Conservation (phyloP, 53 echinoderm and acorn worm species). For the Temnopleurus reevesii region DNA sequence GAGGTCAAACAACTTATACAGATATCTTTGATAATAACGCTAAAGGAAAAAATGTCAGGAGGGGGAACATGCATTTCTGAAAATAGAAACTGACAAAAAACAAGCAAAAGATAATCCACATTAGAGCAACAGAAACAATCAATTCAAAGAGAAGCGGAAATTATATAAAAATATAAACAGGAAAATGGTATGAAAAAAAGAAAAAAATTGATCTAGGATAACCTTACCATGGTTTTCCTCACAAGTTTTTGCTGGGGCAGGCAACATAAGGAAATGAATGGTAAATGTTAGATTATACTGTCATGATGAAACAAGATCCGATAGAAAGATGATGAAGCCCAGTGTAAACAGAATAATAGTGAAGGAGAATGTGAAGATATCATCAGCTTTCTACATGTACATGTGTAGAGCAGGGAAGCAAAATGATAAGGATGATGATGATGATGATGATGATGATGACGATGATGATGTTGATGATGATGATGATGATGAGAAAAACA, state of each 20-base stretch:
- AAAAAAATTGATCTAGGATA: background rate
- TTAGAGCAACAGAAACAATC: too few relatives aligned
- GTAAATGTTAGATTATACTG: background rate
- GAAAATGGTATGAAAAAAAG: background rate
- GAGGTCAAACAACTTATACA: too few relatives aligned
- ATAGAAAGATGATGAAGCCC: constrained; percentile 3
- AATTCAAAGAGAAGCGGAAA: too few relatives aligned
- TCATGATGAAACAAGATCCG: background rate
- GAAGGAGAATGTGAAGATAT: too few relatives aligned
- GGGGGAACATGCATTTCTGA: too few relatives aligned
- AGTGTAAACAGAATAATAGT: too few relatives aligned
- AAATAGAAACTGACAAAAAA: too few relatives aligned
- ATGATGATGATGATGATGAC: background rate
- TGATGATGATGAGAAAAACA: background rate
- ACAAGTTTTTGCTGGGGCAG: constrained; percentile 62
- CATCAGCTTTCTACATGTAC: too few relatives aligned
- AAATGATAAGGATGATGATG: background rate
- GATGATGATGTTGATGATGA: background rate
- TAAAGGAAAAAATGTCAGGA: too few relatives aligned
- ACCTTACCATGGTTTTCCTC: constrained; percentile 69
- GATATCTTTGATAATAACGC: too few relatives aligned
- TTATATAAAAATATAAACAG: background rate
- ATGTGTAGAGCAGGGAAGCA: too few relatives aligned
- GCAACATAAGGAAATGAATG: background rate
- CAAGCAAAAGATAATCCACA: too few relatives aligned